Evolutionary conservation across 2,888 invertebrate genomes (phyloP).

Genomic region (Argyresthia albistria): DNA sequence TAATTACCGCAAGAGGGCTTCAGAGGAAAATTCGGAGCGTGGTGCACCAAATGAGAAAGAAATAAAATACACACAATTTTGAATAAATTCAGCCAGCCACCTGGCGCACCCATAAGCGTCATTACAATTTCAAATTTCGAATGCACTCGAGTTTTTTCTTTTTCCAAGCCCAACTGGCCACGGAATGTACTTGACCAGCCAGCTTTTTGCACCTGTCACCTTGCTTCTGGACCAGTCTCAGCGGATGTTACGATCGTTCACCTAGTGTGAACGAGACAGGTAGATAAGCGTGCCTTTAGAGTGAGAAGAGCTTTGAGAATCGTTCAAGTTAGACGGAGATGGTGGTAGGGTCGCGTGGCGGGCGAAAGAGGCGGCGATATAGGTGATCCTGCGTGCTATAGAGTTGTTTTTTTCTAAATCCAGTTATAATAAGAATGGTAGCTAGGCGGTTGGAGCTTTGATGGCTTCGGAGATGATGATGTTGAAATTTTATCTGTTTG

Average conservation of each 20-base stretch:
- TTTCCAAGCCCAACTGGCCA: constrained; percentile 27
- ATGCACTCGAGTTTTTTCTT: constrained; percentile 8
- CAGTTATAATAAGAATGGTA: constrained; percentile 30
- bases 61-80: too few relatives aligned
- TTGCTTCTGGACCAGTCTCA: constrained; percentile 36
- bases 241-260: constrained; percentile 54
- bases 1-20: too few relatives aligned
- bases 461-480: background rate
- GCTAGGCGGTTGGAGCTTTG: constrained; percentile 1
- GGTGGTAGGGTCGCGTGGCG: constrained; percentile 45
- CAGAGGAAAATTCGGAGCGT: too few relatives aligned
- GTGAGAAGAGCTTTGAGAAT: constrained; percentile 12
- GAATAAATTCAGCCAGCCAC: background rate
- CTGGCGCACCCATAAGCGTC: background rate
- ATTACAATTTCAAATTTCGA: constrained; percentile 2
- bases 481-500: background rate
- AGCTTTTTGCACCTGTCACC: constrained; percentile 52
- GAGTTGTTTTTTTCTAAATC: constrained; percentile 36
- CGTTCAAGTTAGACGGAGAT: constrained; percentile 12
- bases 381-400: constrained; percentile 26
- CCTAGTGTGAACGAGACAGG: constrained; percentile 31
- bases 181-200: constrained; percentile 37
- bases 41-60: too few relatives aligned
- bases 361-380: constrained; percentile 20
- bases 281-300: constrained; percentile 29